These are phyloP conservation scores for Rhagophthalmus giganteus DNA, from an alignment of 2,888 invertebrate species.

Conservation along the genomic window DNA sequence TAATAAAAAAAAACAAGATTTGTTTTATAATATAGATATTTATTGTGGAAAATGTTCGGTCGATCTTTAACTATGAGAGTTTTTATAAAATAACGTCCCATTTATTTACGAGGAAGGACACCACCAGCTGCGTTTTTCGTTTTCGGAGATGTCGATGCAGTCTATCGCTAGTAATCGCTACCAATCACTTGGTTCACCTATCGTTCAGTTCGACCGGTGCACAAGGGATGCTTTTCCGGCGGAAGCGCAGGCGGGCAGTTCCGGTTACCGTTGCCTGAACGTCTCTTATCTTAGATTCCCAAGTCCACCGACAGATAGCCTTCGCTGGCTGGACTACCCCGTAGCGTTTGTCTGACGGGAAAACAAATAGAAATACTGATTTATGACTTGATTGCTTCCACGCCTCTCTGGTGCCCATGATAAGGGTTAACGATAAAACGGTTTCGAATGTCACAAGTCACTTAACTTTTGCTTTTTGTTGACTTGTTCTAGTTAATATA, in stretches of 20 bases:
- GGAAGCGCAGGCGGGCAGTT: constrained; percentile 46
- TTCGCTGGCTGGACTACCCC: constrained; percentile 37
- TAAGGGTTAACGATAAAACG: constrained; percentile 40
- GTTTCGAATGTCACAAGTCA: constrained; percentile 36
- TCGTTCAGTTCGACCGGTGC: constrained; percentile 27
- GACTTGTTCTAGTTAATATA: constrained; percentile 12
- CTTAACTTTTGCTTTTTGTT: constrained; percentile 27
- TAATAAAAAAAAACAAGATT: too few relatives aligned
- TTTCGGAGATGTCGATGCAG: constrained; percentile 10
- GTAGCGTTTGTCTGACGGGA: constrained; percentile 30
- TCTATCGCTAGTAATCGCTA: constrained; percentile 34
- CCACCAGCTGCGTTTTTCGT: constrained; percentile 9
- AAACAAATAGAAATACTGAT: constrained; percentile 45
- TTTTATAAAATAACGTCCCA: not conserved
- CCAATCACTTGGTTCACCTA: constrained; percentile 39
- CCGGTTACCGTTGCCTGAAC: constrained; percentile 44
- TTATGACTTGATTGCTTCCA: constrained; percentile 44
- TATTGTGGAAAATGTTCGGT: too few relatives aligned
- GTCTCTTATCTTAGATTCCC: constrained; percentile 42
- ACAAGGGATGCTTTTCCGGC: constrained; percentile 37
- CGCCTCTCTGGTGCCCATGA: constrained; percentile 38
- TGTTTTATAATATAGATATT: too few relatives aligned
- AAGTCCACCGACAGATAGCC: constrained; percentile 46
- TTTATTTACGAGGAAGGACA: not conserved
- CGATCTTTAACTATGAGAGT: not conserved